Percentiles rank a stretch among this genome's conserved stretches.
Conservation (phyloP, 2,888 invertebrate genomes). For the Polydrusus pterygomalis region DNA sequence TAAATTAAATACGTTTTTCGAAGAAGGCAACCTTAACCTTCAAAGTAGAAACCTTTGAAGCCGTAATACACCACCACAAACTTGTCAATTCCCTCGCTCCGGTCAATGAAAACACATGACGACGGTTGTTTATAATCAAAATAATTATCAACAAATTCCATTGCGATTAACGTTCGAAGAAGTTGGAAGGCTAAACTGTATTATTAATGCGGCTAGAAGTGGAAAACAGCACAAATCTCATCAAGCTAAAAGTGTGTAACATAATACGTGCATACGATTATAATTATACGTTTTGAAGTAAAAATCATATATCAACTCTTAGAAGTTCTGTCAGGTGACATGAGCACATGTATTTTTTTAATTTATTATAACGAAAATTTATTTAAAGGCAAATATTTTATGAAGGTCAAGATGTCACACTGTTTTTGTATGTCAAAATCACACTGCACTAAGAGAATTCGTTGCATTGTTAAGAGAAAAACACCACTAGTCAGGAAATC, state of each 20-base stretch:
- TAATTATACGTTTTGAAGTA: not conserved
- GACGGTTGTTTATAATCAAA: slow-evolving; percentile 57
- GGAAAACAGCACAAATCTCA: not conserved
- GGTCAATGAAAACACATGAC: slow-evolving; percentile 56
- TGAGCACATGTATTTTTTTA: not conserved
- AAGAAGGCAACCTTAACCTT: slow-evolving; percentile 9
- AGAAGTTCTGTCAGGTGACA: slow-evolving; percentile 29
- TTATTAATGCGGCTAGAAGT: not conserved
- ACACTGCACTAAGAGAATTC: not conserved
- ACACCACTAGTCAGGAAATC: slow-evolving; percentile 3
- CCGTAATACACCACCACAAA: slow-evolving; percentile 60
- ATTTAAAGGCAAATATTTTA: not conserved
- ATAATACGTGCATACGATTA: not conserved
- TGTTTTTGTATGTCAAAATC: not conserved
- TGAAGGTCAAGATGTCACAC: not conserved
- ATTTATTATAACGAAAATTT: no score
- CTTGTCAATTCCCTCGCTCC: slow-evolving; percentile 54
- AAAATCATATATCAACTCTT: slow-evolving; percentile 8
- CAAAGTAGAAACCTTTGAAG: slow-evolving; percentile 36
- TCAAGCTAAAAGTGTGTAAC: slow-evolving; percentile 9
- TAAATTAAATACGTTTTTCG: not conserved
- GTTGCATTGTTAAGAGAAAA: not conserved
- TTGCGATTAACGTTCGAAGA: slow-evolving; percentile 41
- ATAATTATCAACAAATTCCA: slow-evolving; percentile 66
- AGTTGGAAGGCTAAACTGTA: not conserved